Percentiles rank a stretch among this genome's conserved stretches.
These are phyloP conservation scores for Hydriomena furcata DNA, from an alignment of 2,888 invertebrate genomes.

Conservation along the genomic window DNA sequence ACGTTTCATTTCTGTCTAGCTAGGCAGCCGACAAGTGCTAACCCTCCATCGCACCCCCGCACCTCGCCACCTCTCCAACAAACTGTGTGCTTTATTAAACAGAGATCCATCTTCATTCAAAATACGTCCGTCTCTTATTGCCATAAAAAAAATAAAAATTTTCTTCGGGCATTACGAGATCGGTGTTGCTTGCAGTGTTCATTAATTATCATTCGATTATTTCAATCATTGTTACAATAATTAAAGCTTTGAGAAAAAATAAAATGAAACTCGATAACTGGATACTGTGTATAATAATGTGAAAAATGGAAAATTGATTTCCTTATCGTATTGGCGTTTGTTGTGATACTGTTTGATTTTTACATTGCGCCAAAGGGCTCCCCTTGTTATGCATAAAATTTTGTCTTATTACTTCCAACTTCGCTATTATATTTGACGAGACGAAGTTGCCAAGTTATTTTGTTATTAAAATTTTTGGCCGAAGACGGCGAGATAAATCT, in stretches of 20 bases:
- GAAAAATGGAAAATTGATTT: no score
- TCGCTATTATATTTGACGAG: slow-evolving; percentile 82
- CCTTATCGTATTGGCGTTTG: slow-evolving; percentile 17
- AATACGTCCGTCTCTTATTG: no score
- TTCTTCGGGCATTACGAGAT: no score
- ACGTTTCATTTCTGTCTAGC: slow-evolving; percentile 81
- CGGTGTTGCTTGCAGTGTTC: no score
- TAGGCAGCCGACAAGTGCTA: slow-evolving; percentile 73
- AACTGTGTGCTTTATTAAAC: slow-evolving; percentile 14
- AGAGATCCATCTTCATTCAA: slow-evolving; percentile 17
- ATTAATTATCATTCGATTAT: no score
- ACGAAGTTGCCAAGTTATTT: slow-evolving; percentile 80
- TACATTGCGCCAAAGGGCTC: slow-evolving; percentile 46
- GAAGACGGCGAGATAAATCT: slow-evolving; percentile 64
- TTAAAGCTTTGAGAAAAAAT: no score
- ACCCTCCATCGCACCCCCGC: slow-evolving; percentile 52
- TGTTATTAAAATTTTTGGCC: slow-evolving; percentile 82
- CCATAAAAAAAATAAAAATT: no score
- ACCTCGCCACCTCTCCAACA: slow-evolving; percentile 36
- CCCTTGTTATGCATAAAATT: slow-evolving; percentile 83
- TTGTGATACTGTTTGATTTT: slow-evolving; percentile 9
- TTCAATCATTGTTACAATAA: no score
- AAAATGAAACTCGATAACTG: no score
- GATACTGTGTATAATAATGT: no score
- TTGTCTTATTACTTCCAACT: slow-evolving; percentile 83